phyloP scores from a whole-genome alignment of 2,888 invertebrate genomes.

The Conus canariensis region DNA sequence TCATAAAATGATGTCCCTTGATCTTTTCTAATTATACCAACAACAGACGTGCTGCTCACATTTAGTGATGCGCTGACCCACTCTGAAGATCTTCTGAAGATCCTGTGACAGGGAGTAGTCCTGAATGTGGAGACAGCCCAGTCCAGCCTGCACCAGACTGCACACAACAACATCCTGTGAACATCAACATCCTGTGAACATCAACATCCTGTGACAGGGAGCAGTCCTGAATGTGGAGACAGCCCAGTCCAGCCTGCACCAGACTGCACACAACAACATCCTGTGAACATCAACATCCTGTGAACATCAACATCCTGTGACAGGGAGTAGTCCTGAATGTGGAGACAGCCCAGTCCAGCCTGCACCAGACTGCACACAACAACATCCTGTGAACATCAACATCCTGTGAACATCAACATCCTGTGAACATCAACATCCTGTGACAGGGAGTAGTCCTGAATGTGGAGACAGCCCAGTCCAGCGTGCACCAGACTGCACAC shows the following conservation, averaged over 20 bases:
- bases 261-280: conserved; percentile 81
- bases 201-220: conserved; percentile 84
- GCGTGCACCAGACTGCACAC: conserved; percentile 86
- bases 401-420: no score
- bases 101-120: conserved; percentile 87
- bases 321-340: conserved; percentile 85
- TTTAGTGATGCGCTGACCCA: conserved; percentile 85
- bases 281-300: neutral
- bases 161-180: conserved; percentile 15
- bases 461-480: conserved; percentile 85
- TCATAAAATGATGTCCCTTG: no score
- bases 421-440: conserved; percentile 81
- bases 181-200: conserved; percentile 82
- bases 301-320: conserved; percentile 82
- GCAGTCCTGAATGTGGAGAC: conserved; percentile 85
- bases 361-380: conserved; percentile 84
- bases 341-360: conserved; percentile 86
- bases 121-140: conserved; percentile 85
- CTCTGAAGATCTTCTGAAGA: conserved; percentile 85
- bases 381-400: no score
- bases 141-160: conserved; percentile 87
- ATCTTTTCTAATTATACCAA: no score
- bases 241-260: conserved; percentile 87
- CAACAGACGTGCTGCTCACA: conserved; percentile 81
- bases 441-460: conserved; percentile 85